Evolutionary conservation across 2,888 invertebrate genomes (phyloP), one percentile per base, ranked within the genome.

Genomic region (Melieria crassipennis): DNA sequence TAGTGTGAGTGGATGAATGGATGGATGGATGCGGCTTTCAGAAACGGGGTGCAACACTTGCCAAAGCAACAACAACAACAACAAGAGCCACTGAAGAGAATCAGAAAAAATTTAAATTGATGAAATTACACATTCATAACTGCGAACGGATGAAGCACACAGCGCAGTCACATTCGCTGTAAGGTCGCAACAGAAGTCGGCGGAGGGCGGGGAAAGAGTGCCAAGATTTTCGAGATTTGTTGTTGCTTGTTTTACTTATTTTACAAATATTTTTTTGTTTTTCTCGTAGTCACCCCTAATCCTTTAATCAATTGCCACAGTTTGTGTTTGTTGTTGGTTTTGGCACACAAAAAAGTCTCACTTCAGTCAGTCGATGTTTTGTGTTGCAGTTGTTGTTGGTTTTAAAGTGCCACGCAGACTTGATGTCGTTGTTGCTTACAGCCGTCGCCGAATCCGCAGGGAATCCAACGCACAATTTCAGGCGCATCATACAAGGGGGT

Each of bases 91-190:
- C 30, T 2, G 30, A 30, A 6, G 13, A 4, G 13, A 52, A n/a
- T 52, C 7, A 52, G n/a, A 52, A 52, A 65, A 47, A 0, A 9
- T 16, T 47, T 42, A 43, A 57, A 57, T 30, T 3, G 52, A 60
- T 68, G 6, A 55, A 68, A 55, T 68, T 61, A 61, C 55, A 46
- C 61, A 68, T 68, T 62, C 68, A 62, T 62, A 68, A 68, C 48
- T 42, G 66, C 16, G 13, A 30, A 48, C n/a, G n/a, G 13, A 52
- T 52, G 52, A n/a, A 13, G 13, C 11, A 52, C 52, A 48, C 50
- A 11, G 50, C 52, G 2, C 50, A 11, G 50, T 48, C 50, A 30
- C 30, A 30, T 1, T 30, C 3, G 2, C 30, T 1, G 30, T 30
- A 2, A 2, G 30, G 30, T 1, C 30, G 30, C 30, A 30, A 3